Evolutionary conservation across 1,140 invertebrate genomes (phyloP), one percentile per base, ranked within the genome.

Genomic region (Agrypnia vestita): DNA sequence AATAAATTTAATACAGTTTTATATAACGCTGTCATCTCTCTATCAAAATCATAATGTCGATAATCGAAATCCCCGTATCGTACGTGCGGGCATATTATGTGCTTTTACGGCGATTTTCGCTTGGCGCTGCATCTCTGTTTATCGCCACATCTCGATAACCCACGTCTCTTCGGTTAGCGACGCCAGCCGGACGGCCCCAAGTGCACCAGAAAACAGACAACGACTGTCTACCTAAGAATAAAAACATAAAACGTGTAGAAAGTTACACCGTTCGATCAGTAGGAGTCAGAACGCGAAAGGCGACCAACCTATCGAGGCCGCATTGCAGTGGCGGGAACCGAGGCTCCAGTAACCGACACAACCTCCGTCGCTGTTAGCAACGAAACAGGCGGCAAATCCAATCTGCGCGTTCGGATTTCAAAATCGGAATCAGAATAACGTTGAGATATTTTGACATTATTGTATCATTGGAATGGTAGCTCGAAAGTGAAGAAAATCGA

Each of bases 191-290:
- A 51, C 49, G 11, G n/a, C 11, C 35, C 35, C 19, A 64, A 43
- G 61, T 64, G 61, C 61, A 25, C 9, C 17, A 15, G 13, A 25
- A 19, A 19, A 43, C 25, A 64, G 13, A 25, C 15, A 15, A 9
- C 55, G 10, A 25, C 61, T 44, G 25, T 64, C 61, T 35, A 3
- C n/a, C 61, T n/a, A 13, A 73, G 47, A 73, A 35, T n/a, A 56
- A 35, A 76, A 71, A 82, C 78, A 82, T 82, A 82, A 79, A 82
- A 79, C 80, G 56, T 72, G 73, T 82, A 82, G 80, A 82, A 82
- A 82, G 80, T 82, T 35, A 56, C 15, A 47, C 49, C 44, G 21
- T 11, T 12, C 64, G 80, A 46, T 79, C 80, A 82, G 80, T 82
- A 10, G 35, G 73, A 51, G 64, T 12, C 47, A 13, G 77, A 47